Percentiles rank a stretch among this genome's conserved stretches.
phyloP scores from a whole-genome alignment of 2,888 invertebrate species.

The Zhengitettix transpicula region DNA sequence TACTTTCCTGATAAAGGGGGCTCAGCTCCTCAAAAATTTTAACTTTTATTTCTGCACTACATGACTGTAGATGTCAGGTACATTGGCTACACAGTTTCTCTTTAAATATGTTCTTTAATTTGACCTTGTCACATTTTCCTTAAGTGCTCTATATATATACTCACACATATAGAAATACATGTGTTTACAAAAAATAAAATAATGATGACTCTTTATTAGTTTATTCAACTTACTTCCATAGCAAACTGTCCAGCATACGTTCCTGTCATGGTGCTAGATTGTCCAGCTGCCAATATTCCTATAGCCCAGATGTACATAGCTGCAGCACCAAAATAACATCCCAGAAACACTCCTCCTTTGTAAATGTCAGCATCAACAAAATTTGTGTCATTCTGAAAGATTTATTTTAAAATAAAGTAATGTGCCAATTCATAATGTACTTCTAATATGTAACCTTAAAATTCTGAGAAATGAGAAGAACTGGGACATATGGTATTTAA shows the following conservation, averaged over 20 bases:
- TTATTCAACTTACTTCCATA: constrained; percentile 43
- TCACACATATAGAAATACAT: too few species aligned
- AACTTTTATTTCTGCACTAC: too few species aligned
- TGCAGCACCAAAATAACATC: constrained; percentile 56
- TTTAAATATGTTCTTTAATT: too few species aligned
- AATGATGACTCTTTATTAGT: neutral
- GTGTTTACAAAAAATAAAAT: neutral
- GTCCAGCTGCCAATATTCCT: constrained; percentile 66
- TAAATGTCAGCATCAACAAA: constrained; percentile 49
- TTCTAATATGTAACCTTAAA: neutral
- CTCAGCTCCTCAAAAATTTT: too few species aligned
- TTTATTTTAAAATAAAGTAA: neutral
- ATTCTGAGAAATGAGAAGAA: neutral
- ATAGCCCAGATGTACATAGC: constrained; percentile 77
- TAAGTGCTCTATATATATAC: neutral
- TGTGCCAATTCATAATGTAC: neutral
- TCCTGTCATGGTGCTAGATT: constrained; percentile 71
- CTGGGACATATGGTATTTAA: neutral
- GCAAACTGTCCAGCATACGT: constrained; percentile 80
- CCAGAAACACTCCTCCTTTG: constrained; percentile 55
- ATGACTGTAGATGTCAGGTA: too few species aligned
- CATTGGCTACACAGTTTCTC: too few species aligned
- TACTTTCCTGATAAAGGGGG: too few species aligned
- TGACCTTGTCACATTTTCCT: neutral
- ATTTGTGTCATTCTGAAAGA: constrained; percentile 30